These are phyloP conservation scores for Cebidichthys violaceus DNA, from an alignment of 2,113 vertebrate species.

Conservation along the genomic window DNA sequence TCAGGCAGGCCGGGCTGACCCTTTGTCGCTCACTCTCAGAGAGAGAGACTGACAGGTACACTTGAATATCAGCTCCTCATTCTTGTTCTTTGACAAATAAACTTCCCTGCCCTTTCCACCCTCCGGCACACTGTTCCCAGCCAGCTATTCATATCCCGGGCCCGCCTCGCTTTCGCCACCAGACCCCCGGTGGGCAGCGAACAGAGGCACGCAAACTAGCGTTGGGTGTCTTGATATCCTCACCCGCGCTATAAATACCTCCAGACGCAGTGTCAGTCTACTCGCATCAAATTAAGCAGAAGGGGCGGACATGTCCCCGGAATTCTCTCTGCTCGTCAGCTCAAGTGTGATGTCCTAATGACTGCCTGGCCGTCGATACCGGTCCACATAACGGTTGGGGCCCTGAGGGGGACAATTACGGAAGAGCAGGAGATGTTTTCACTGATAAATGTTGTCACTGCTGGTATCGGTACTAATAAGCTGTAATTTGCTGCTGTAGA, in stretches of 20 bases:
- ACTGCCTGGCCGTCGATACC: conserved; percentile 73
- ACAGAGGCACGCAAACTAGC: neutral
- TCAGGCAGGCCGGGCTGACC: conserved; percentile 52
- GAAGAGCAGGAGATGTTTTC: conserved; percentile 70
- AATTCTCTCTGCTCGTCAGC: conserved; percentile 62
- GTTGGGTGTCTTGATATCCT: conserved; percentile 35
- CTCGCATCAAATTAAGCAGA: conserved; percentile 76
- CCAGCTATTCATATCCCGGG: conserved; percentile 56
- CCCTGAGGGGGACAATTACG: conserved; percentile 75
- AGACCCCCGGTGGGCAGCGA: conserved; percentile 4
- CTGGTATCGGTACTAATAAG: conserved; percentile 78
- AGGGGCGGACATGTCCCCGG: conserved; percentile 64
- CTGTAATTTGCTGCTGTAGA: conserved; percentile 71
- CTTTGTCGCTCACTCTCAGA: conserved; percentile 57
- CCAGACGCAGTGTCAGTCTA: conserved; percentile 65
- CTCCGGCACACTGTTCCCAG: conserved; percentile 24
- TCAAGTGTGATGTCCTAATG: conserved; percentile 80
- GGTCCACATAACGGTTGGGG: conserved; percentile 50
- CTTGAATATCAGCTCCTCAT: conserved; percentile 56
- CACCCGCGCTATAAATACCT: conserved; percentile 62
- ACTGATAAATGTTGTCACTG: conserved; percentile 78
- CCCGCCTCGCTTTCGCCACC: conserved; percentile 10
- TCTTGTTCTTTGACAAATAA: conserved; percentile 62
- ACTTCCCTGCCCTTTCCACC: conserved; percentile 60
- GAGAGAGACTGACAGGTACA: conserved; percentile 64